A percentile compares a stretch with the other conserved stretches of the same genome.
Conservation (phyloP, 2,888 invertebrate species). For the Pseudoips prasinana region DNA sequence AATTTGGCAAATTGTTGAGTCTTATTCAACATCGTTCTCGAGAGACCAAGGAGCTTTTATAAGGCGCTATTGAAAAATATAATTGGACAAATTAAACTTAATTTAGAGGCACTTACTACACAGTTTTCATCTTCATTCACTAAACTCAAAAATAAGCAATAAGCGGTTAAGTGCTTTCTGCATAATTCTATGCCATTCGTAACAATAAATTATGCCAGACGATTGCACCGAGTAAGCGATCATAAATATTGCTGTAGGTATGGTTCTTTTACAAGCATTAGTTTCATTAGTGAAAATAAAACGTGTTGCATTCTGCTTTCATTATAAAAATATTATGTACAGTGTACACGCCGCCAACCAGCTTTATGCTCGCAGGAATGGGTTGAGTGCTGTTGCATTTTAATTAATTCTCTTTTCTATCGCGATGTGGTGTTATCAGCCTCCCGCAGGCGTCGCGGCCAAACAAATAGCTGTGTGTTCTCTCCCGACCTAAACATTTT, state of each 20-base stretch:
- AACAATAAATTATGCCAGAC: constrained; percentile 23
- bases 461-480: constrained; percentile 73
- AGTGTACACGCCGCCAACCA: constrained; percentile 41
- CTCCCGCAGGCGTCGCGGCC: constrained; percentile 67
- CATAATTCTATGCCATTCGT: constrained; percentile 19
- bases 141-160: constrained; percentile 13
- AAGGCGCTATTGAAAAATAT: constrained; percentile 39
- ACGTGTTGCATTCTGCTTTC: constrained; percentile 39
- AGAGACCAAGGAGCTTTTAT: constrained; percentile 48
- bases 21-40: constrained; percentile 47
- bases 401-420: constrained; percentile 81
- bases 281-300: constrained; percentile 36
- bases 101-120: too few relatives aligned
- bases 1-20: constrained; percentile 67
- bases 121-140: too few relatives aligned
- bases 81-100: too few relatives aligned
- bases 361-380: constrained; percentile 66
- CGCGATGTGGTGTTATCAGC: constrained; percentile 74
- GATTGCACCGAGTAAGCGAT: constrained; percentile 17
- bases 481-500: constrained; percentile 62
- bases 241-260: constrained; percentile 18
- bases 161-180: constrained; percentile 15
- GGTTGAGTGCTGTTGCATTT: constrained; percentile 78
- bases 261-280: constrained; percentile 22
- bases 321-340: constrained; percentile 53